These are phyloP conservation scores for Mesocentrotus franciscanus DNA, from an alignment of 53 echinoderm and acorn worm genomes.

Conservation along the genomic window DNA sequence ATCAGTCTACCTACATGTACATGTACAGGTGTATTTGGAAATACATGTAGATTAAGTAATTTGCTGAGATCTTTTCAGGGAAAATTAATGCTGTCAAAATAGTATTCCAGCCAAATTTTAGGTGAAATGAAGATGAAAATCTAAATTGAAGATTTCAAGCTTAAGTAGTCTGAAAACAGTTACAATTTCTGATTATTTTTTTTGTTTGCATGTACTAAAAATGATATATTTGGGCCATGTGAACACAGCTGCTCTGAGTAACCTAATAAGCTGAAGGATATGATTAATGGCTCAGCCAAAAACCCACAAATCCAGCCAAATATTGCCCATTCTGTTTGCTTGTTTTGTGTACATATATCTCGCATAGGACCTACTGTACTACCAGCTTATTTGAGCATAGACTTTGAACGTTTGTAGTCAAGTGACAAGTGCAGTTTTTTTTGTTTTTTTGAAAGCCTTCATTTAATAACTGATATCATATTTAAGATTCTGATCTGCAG, in stretches of 20 bases:
- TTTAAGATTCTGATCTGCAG: background rate
- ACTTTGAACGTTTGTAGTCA: constrained; percentile 17
- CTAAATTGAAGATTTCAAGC: no score
- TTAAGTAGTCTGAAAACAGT: no score
- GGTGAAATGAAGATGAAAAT: no score
- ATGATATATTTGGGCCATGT: background rate
- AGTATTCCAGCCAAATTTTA: no score
- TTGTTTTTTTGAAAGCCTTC: background rate
- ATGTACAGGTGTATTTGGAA: no score
- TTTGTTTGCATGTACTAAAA: background rate
- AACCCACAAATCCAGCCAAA: background rate
- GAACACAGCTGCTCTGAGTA: background rate
- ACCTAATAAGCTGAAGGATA: constrained; percentile 25
- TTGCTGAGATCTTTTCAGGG: no score
- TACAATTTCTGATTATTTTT: no score
- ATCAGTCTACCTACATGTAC: no score
- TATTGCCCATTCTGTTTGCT: background rate
- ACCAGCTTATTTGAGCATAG: background rate
- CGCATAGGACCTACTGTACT: background rate
- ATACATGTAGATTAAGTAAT: no score
- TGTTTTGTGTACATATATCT: background rate
- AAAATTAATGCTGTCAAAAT: no score
- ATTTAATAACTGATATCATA: background rate
- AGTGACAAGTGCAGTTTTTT: background rate
- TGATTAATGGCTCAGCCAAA: constrained; percentile 37